Percentiles rank a stretch among this genome's conserved stretches.
Conservation (phyloP, 2,113 vertebrate species). For the Prunella fulvescens region DNA sequence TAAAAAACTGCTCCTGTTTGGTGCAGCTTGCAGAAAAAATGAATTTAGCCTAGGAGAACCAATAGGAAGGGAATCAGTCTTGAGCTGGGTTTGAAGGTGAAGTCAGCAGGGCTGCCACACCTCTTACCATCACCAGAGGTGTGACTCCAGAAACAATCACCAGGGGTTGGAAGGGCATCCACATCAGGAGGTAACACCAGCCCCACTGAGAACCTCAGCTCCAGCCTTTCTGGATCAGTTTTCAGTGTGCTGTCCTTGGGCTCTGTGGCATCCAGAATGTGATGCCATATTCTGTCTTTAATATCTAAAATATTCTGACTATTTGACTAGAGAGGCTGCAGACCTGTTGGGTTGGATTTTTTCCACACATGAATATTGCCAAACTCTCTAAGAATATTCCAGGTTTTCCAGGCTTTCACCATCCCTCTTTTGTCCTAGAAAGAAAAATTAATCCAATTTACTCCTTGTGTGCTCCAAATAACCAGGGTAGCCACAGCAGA, state of each 20-base stretch:
- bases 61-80: not conserved
- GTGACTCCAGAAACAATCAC: not conserved
- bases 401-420: not conserved
- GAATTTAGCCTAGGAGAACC: not conserved
- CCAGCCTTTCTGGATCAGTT: not conserved
- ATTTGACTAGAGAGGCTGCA: not conserved
- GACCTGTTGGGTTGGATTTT: not conserved
- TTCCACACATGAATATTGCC: not conserved
- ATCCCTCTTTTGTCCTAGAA: not conserved
- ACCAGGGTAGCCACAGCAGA: not conserved
- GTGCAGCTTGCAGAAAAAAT: not conserved
- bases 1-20: not conserved
- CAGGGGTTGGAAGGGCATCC: not conserved
- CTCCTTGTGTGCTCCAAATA: not conserved
- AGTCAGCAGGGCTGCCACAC: not conserved
- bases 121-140: not conserved
- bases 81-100: not conserved
- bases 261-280: not conserved
- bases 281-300: not conserved
- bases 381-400: not conserved
- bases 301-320: not conserved
- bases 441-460: not conserved
- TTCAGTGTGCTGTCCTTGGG: not conserved
- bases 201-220: not conserved
- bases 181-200: accelerated